A percentile compares a stretch with the other conserved stretches of the same genome.
Conservation (phyloP, 2,113 vertebrate genomes). For the Todiramphus chloris region DNA sequence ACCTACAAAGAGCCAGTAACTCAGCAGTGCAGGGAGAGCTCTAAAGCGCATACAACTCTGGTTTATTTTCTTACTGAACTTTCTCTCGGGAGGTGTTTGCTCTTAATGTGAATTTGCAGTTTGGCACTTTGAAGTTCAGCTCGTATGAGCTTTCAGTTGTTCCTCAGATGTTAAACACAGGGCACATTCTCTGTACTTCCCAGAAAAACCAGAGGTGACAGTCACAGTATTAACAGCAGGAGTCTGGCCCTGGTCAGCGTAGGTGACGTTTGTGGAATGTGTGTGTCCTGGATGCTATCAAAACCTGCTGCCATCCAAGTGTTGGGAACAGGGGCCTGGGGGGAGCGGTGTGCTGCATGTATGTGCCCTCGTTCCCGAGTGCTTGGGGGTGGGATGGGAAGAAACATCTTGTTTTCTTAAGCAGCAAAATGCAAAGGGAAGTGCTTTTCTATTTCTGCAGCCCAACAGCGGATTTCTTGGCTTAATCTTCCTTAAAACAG, state of each 20-base stretch:
- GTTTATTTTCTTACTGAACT: background rate
- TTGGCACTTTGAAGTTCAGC: background rate
- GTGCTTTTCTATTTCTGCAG: slow-evolving; percentile 18
- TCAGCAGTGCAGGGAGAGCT: background rate
- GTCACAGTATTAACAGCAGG: background rate
- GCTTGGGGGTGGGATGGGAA: background rate
- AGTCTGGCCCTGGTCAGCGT: background rate
- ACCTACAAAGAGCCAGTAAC: background rate
- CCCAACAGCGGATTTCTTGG: background rate
- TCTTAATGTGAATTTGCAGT: background rate
- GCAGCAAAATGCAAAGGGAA: slow-evolving; percentile 36
- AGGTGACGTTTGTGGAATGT: background rate
- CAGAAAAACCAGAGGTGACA: background rate
- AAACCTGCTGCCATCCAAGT: background rate
- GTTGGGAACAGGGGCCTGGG: background rate
- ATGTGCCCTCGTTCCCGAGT: background rate
- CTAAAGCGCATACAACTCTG: background rate
- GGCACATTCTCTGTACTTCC: background rate
- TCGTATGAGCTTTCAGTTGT: background rate
- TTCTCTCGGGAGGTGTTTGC: background rate
- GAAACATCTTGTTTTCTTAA: slow-evolving; percentile 12
- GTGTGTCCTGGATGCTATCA: rapidly evolving
- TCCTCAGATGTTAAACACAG: rapidly evolving
- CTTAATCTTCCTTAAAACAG: slow-evolving; percentile 5
- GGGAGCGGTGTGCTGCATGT: background rate